These are phyloP conservation scores for Theristicus caerulescens DNA, from an alignment of 2,113 vertebrate species.

Conservation along the genomic window DNA sequence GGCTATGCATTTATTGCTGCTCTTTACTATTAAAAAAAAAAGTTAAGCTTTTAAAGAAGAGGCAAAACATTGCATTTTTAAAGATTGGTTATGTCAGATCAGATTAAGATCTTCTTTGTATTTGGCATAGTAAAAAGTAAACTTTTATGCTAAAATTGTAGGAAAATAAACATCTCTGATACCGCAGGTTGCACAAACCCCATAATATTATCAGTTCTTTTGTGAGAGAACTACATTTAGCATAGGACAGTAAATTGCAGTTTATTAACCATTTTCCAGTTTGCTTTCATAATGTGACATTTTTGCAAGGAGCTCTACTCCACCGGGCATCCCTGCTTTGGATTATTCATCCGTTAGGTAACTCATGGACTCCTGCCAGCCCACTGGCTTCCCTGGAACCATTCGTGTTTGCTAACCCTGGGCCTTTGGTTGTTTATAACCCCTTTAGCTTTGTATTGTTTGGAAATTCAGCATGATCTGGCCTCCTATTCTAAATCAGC, in stretches of 20 bases:
- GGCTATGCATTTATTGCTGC: background rate
- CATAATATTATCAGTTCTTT: background rate
- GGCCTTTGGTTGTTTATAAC: background rate
- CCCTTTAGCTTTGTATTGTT: background rate
- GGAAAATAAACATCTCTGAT: background rate
- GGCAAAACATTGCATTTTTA: background rate
- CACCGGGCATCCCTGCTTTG: background rate
- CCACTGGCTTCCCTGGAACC: background rate
- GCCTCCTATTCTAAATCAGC: conserved; percentile 11
- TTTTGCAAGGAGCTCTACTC: background rate
- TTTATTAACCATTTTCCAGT: background rate
- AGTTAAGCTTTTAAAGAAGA: background rate
- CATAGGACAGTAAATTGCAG: background rate
- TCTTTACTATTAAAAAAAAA: background rate
- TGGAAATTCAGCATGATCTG: background rate
- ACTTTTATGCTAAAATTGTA: background rate
- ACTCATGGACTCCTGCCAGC: background rate
- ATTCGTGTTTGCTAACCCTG: background rate
- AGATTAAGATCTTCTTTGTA: background rate
- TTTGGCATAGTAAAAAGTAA: background rate
- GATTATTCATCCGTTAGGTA: background rate
- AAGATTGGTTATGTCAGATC: background rate
- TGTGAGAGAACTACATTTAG: background rate
- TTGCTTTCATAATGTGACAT: background rate
- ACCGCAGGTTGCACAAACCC: background rate